phyloP scores from a whole-genome alignment of 2,888 invertebrate species.

The Tinea pellionella region DNA sequence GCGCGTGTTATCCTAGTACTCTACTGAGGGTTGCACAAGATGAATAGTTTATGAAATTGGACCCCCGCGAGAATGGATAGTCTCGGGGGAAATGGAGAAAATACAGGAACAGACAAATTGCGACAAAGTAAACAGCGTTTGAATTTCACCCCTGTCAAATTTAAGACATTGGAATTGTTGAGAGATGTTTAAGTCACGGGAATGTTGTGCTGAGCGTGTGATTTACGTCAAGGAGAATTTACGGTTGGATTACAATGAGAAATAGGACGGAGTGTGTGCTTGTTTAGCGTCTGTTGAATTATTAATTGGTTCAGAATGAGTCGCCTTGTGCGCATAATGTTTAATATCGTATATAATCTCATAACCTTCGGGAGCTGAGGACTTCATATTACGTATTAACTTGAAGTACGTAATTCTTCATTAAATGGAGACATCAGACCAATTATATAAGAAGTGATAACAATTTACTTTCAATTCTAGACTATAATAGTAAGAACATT shows the following conservation, averaged over 20 bases:
- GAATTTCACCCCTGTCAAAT: slow-evolving; percentile 7
- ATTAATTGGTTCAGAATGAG: slow-evolving; percentile 12
- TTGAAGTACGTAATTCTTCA: background rate
- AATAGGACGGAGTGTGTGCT: slow-evolving; percentile 10
- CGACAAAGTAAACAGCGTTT: slow-evolving; percentile 30
- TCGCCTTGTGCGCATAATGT: background rate
- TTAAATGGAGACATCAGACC: background rate
- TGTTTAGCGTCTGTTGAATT: slow-evolving; percentile 13
- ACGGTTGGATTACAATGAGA: slow-evolving; percentile 32
- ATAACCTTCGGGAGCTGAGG: background rate
- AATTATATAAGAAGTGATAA: background rate
- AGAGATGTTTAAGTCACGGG: slow-evolving; percentile 3
- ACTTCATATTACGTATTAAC: background rate
- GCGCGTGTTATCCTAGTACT: slow-evolving; percentile 14
- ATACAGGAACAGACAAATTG: slow-evolving; percentile 38
- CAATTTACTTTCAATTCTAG: background rate
- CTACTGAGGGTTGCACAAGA: slow-evolving; percentile 33
- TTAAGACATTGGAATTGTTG: slow-evolving; percentile 8
- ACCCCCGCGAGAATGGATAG: slow-evolving; percentile 17
- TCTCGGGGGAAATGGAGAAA: slow-evolving; percentile 19
- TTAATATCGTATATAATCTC: background rate
- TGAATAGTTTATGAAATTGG: slow-evolving; percentile 43
- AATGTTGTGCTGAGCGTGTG: slow-evolving; percentile 17
- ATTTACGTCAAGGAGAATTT: slow-evolving; percentile 36
- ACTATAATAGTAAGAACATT: background rate